Evolutionary conservation across 2,797 vertebrate species (phyloP).

Genomic region (Rallus crepitans): DNA sequence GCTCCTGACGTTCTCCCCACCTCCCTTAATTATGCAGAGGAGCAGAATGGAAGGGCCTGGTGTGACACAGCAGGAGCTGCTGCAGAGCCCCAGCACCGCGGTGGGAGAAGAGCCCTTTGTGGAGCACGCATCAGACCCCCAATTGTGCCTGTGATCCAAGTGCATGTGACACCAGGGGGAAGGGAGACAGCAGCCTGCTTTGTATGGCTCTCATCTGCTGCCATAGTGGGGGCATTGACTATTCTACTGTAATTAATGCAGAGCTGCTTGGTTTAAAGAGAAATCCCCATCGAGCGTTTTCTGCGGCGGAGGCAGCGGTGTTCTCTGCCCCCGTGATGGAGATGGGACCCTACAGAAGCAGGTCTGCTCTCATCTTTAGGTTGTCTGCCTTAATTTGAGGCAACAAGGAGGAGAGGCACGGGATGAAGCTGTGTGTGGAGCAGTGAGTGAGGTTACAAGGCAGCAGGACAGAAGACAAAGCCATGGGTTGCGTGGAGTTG

Average conservation of each 20-base stretch:
- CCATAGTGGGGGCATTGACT: slow-evolving; percentile 60
- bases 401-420: not conserved
- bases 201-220: slow-evolving; percentile 3
- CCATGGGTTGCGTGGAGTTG: not conserved
- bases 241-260: slow-evolving; percentile 70
- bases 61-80: slow-evolving; percentile 61
- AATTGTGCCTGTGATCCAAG: slow-evolving; percentile 53
- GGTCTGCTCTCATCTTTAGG: not conserved
- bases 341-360: slow-evolving; percentile 21
- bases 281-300: not conserved
- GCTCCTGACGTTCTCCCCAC: slow-evolving; percentile 33
- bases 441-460: not conserved
- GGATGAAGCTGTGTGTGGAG: not conserved
- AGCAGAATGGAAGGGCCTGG: slow-evolving; percentile 47
- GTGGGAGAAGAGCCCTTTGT: slow-evolving; percentile 59
- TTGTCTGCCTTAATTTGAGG: slow-evolving; percentile 10
- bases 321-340: not conserved
- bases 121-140: slow-evolving; percentile 29
- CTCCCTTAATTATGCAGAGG: not conserved
- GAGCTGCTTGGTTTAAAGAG: slow-evolving; percentile 50
- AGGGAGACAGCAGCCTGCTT: slow-evolving; percentile 72
- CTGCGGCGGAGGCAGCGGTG: not conserved
- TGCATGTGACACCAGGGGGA: slow-evolving; percentile 68
- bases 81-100: slow-evolving; percentile 1
- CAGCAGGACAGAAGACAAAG: not conserved